A percentile compares a stretch with the other conserved stretches of the same genome.
Conservation (phyloP, 2,113 vertebrate species). For the Chamaea fasciata region DNA sequence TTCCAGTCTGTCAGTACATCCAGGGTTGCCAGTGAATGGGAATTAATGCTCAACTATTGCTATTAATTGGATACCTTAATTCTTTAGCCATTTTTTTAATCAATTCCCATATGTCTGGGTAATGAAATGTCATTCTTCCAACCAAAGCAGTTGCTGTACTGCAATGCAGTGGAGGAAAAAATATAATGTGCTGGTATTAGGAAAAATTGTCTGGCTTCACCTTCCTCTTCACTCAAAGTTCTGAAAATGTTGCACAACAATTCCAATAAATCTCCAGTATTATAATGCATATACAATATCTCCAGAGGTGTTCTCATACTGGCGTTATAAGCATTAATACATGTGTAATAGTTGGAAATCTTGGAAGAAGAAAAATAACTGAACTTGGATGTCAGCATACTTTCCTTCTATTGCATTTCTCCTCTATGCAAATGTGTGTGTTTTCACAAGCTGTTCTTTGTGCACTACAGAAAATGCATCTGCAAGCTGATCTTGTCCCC, state of each 20-base stretch:
- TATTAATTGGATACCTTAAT: background rate
- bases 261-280: background rate
- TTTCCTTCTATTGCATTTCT: background rate
- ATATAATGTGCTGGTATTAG: slow-evolving; percentile 10
- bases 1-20: background rate
- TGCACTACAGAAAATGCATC: background rate
- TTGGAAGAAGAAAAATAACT: background rate
- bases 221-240: background rate
- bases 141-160: slow-evolving; percentile 32
- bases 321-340: background rate
- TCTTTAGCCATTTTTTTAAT: background rate
- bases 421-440: background rate
- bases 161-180: slow-evolving; percentile 39
- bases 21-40: background rate
- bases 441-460: background rate
- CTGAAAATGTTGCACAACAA: background rate
- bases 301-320: background rate
- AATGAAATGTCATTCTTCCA: slow-evolving; percentile 46
- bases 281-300: background rate
- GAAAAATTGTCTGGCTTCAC: slow-evolving; percentile 3
- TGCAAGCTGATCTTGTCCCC: background rate
- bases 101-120: slow-evolving; percentile 2
- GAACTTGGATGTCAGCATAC: background rate
- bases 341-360: background rate
- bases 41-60: background rate